Evolutionary conservation across 2,888 invertebrate species (phyloP).

Genomic region (Osedax frankpressi): DNA sequence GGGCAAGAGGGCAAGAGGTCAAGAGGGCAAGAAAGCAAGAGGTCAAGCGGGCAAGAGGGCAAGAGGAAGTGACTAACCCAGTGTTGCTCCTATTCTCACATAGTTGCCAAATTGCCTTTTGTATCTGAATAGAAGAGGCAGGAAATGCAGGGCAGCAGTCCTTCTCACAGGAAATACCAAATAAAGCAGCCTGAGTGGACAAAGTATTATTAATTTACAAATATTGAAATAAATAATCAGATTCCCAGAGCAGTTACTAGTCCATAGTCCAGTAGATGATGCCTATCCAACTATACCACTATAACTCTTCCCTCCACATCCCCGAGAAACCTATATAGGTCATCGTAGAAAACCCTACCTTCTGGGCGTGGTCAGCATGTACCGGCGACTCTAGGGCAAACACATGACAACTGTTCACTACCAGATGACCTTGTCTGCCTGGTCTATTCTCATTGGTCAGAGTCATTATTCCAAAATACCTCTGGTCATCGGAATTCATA

Average conservation of each 20-base stretch:
- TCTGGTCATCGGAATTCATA: constrained; percentile 65
- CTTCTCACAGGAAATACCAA: neutral
- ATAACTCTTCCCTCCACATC: neutral
- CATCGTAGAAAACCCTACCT: constrained; percentile 49
- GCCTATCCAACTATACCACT: too few species aligned
- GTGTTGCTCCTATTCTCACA: neutral
- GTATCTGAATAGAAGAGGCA: neutral
- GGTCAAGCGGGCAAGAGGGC: neutral
- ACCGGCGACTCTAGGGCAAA: constrained; percentile 76
- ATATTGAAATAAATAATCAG: too few species aligned
- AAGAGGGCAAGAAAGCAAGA: too few species aligned
- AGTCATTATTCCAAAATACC: constrained; percentile 83
- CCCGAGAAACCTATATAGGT: neutral
- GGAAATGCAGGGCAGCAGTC: neutral
- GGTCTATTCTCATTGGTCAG: constrained; percentile 39
- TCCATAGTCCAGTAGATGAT: too few species aligned
- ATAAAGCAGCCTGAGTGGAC: neutral
- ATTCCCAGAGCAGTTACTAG: too few species aligned
- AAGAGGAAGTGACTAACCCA: neutral
- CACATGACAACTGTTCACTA: constrained; percentile 73
- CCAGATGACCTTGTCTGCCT: constrained; percentile 29
- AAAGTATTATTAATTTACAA: too few species aligned
- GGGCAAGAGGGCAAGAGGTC: too few species aligned
- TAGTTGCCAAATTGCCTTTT: neutral
- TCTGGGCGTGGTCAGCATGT: constrained; percentile 65